phyloP scores from a whole-genome alignment of 2,113 vertebrate species.

The Colossoma macropomum region DNA sequence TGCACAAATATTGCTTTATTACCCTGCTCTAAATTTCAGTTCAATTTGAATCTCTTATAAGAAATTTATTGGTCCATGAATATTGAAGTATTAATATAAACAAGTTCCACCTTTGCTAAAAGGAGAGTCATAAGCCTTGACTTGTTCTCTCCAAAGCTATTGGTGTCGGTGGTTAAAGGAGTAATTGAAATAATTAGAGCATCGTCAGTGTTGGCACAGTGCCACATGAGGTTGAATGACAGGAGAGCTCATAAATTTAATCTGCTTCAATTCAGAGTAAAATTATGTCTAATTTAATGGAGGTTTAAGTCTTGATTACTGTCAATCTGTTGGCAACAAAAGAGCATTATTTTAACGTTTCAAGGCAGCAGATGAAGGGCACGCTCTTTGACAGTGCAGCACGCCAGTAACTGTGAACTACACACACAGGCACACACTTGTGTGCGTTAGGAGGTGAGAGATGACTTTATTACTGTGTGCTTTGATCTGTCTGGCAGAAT shows the following conservation, averaged over 20 bases:
- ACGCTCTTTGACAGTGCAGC: background rate
- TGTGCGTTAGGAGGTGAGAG: background rate
- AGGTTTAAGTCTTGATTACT: background rate
- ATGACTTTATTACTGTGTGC: background rate
- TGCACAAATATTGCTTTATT: background rate
- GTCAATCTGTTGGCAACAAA: background rate
- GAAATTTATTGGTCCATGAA: background rate
- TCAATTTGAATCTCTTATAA: background rate
- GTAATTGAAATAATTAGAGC: constrained; percentile 57
- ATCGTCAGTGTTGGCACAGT: background rate
- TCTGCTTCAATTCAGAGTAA: constrained; percentile 13
- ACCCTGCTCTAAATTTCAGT: background rate
- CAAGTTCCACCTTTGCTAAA: background rate
- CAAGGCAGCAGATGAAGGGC: background rate
- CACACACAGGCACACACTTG: background rate
- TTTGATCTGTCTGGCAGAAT: background rate
- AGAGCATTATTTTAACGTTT: background rate
- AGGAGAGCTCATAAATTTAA: constrained; percentile 32
- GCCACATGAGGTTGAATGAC: constrained; percentile 53
- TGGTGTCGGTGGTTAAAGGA: constrained; percentile 36
- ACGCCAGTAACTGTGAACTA: background rate
- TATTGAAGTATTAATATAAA: background rate
- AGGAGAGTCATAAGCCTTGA: constrained; percentile 53
- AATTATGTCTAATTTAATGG: background rate
- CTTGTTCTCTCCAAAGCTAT: constrained; percentile 49